Evolutionary conservation across 2,888 invertebrate genomes (phyloP).

Genomic region (Chymomyza procnemis): DNA sequence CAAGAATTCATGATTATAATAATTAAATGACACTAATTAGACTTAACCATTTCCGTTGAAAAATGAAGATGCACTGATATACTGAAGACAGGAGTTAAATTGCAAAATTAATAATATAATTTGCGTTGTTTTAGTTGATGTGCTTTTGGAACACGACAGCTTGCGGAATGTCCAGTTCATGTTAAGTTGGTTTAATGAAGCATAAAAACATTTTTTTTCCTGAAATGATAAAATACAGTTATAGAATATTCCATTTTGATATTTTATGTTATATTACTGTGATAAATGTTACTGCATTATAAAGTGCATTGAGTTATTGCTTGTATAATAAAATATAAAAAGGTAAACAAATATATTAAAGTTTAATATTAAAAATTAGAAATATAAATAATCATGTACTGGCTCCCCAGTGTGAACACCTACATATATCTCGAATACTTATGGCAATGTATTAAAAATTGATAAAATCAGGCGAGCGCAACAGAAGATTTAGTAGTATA

Average conservation of each 20-base stretch:
- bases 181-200: neutral
- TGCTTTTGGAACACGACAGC: conserved; percentile 13
- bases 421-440: too few relatives aligned
- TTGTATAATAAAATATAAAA: too few relatives aligned
- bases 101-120: conserved; percentile 57
- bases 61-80: conserved; percentile 54
- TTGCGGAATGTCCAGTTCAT: neutral
- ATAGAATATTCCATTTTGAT: neutral
- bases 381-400: too few relatives aligned
- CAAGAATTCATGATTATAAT: neutral
- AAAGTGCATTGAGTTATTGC: too few relatives aligned
- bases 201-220: neutral
- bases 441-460: too few relatives aligned
- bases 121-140: conserved; percentile 47
- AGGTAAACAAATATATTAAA: too few relatives aligned
- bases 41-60: conserved; percentile 51
- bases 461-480: too few relatives aligned
- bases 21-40: neutral
- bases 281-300: too few relatives aligned
- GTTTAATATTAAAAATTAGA: too few relatives aligned
- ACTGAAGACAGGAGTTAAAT: conserved; percentile 52
- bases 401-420: too few relatives aligned
- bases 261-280: too few relatives aligned
- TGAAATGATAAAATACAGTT: neutral
- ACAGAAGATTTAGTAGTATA: too few relatives aligned